phyloP scores from a whole-genome alignment of 2,797 vertebrate species.

The Peromyscus melanophrys region DNA sequence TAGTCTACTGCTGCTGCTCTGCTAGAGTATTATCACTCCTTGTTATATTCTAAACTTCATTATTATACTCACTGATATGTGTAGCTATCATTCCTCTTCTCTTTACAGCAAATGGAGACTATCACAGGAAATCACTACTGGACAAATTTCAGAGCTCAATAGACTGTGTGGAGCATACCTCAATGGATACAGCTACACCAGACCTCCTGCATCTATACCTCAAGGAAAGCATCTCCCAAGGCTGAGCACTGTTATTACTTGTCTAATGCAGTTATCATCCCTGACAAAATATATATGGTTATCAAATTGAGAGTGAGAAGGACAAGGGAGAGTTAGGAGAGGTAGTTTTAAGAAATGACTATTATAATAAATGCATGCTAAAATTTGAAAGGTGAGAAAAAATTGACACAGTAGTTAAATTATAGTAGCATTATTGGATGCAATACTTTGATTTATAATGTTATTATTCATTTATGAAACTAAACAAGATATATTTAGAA shows the following conservation, averaged over 20 bases:
- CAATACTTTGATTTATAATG: background rate
- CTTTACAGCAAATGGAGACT: background rate
- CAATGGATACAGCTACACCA: background rate
- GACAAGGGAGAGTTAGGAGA: no score
- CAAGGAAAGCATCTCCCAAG: background rate
- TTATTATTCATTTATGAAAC: background rate
- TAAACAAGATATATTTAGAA: background rate
- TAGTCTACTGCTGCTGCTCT: no score
- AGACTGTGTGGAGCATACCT: background rate
- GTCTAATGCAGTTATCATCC: background rate
- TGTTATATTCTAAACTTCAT: background rate
- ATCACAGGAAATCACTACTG: background rate
- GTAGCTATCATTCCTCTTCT: background rate
- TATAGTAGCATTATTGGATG: background rate
- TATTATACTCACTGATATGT: background rate
- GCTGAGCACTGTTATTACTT: background rate
- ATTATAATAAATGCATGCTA: background rate
- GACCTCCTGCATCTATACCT: background rate
- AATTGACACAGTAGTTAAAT: background rate
- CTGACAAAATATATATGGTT: background rate
- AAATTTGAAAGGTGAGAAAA: background rate
- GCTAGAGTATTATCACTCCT: background rate
- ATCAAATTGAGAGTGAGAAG: background rate
- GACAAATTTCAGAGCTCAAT: background rate
- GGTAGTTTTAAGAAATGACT: background rate